These are phyloP conservation scores for Aricia agestis DNA, from an alignment of 1,140 invertebrate species.

Conservation along the genomic window DNA sequence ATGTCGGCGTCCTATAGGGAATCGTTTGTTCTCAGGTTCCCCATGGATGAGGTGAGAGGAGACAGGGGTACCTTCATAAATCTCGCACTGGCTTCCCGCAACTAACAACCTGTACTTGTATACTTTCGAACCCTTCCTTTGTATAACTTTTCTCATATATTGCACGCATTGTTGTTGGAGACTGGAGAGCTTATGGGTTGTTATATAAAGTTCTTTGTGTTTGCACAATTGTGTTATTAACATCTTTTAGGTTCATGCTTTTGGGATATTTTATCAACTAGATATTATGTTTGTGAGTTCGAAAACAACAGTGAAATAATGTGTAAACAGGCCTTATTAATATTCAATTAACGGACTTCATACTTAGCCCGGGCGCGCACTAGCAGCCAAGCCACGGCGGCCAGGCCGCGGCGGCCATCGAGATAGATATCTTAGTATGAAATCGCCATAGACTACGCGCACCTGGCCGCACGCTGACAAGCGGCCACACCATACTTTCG, in stretches of 20 bases:
- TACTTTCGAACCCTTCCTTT: constrained; percentile 44
- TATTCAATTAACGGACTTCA: too few relatives aligned
- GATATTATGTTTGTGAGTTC: too few relatives aligned
- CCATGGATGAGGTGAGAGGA: constrained; percentile 54
- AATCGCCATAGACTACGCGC: too few relatives aligned
- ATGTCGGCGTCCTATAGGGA: constrained; percentile 63
- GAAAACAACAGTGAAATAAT: too few relatives aligned
- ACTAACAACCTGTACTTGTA: constrained; percentile 59
- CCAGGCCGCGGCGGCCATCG: too few relatives aligned
- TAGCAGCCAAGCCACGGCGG: too few relatives aligned
- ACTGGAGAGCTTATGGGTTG: constrained; percentile 2
- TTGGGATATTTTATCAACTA: too few relatives aligned
- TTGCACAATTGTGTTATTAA: neutral
- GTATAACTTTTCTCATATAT: constrained; percentile 61
- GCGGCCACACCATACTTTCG: too few relatives aligned
- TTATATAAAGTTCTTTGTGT: constrained; percentile 1
- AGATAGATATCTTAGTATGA: too few relatives aligned
- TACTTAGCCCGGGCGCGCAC: too few relatives aligned
- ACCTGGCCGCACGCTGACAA: too few relatives aligned
- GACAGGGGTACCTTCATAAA: constrained; percentile 65
- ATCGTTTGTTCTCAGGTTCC: constrained; percentile 63
- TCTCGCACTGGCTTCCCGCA: constrained; percentile 61
- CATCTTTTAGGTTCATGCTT: neutral
- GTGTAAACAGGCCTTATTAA: too few relatives aligned
- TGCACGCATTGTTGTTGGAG: constrained; percentile 13